Evolutionary conservation across 2,113 vertebrate species (phyloP).

Genomic region (Tauraco erythrolophus): DNA sequence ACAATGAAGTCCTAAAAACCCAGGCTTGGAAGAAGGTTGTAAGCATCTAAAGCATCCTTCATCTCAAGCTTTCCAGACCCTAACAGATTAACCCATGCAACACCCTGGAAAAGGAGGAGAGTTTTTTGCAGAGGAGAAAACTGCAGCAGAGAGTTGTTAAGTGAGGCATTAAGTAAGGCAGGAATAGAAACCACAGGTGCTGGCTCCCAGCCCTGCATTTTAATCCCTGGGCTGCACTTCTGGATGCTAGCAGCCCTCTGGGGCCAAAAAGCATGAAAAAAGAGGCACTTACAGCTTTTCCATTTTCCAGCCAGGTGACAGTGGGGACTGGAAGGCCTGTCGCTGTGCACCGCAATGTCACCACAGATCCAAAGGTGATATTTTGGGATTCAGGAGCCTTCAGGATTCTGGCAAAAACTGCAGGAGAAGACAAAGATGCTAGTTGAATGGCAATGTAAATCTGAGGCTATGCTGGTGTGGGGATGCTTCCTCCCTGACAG

Average conservation of each 20-base stretch:
- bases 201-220: background rate
- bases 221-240: background rate
- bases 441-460: background rate
- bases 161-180: background rate
- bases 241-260: background rate
- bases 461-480: background rate
- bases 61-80: background rate
- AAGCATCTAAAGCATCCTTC: background rate
- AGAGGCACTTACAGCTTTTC: constrained; percentile 87
- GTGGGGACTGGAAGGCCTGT: constrained; percentile 92
- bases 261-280: background rate
- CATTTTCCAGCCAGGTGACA: constrained; percentile 95
- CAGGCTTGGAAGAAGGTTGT: background rate
- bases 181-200: background rate
- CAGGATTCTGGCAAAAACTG: constrained; percentile 94
- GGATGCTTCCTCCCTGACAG: background rate
- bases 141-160: background rate
- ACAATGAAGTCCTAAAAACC: background rate
- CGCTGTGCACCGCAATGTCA: constrained; percentile 87
- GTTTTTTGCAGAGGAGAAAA: background rate
- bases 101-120: background rate
- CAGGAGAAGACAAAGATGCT: constrained; percentile 31
- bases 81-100: background rate
- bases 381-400: constrained; percentile 91
- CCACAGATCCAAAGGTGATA: constrained; percentile 89